Base-by-base conservation (phyloP, 2,888 invertebrate genomes). In the Lasioglossum leucozonium region DNA sequence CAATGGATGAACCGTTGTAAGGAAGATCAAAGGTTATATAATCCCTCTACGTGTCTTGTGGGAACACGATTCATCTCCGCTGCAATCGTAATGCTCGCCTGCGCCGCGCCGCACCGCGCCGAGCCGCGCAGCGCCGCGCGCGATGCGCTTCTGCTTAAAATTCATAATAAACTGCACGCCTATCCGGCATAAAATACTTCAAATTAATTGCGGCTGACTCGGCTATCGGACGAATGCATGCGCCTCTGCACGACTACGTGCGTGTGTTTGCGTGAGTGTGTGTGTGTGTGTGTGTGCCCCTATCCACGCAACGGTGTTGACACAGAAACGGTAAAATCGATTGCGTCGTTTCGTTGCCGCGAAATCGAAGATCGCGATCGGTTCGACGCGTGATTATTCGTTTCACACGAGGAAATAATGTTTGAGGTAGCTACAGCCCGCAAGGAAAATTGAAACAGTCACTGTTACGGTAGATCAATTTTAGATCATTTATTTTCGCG, bases 1-100 rank as follows among this genome's bases (percentile, higher is more conserved):
- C 90, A 90, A 90, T 90, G 90, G 90, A 90, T 91, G 90, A 90
- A 90, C 90, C 91, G 90, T 90, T 90, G 91, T 91, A 84, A 90
- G 90, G 90, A 85, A 85, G 91, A 91, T 90, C 90, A 90, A 90
- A 90, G 91, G 90, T 90, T 90, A 90, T 88, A 88, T 91, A 91
- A 90, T 90, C 91, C 88, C 91, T 89, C 87, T 90, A 88, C 91
- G 91, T 87, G 88, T 91, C 91, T 91, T 90, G 90, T 90, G 90
- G 90, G 90, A 90, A 90, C 88, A 90, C 90, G 90, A 90, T 89
- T 90, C 90, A 89, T 91, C 91, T 90, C 88, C 88, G 85, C 79
- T 87, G 90, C 90, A 91, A 91, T 90, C 88, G 89, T 89, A 90
- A 91, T 91, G 84, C 86, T 82, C 84, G 86, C 42, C 74, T 72